Percentiles rank a stretch among this genome's conserved stretches.
Conservation (phyloP, 1,140 invertebrate genomes). For the Aphidius ervi region DNA sequence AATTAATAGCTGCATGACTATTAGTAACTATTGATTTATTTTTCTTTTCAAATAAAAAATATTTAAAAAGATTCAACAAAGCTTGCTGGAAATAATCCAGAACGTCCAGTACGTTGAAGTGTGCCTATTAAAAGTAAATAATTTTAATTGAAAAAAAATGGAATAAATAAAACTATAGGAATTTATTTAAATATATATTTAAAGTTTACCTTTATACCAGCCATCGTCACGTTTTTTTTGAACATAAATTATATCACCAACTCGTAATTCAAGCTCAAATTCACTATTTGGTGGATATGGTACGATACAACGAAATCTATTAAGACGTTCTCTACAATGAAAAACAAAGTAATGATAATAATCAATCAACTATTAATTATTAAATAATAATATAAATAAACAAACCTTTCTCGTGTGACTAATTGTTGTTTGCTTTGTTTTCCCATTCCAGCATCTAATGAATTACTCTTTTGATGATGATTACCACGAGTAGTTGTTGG, state of each 20-base stretch:
- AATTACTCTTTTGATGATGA: conserved; percentile 76
- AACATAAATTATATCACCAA: conserved; percentile 88
- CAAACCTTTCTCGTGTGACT: conserved; percentile 59
- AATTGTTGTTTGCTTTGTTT: conserved; percentile 51
- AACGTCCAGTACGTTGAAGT: conserved; percentile 81
- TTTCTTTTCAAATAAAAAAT: conserved; percentile 28
- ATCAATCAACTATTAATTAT: conserved; percentile 6
- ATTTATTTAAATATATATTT: too few relatives aligned
- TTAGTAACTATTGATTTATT: background rate
- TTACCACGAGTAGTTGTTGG: conserved; percentile 37
- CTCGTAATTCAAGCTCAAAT: conserved; percentile 82
- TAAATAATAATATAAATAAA: conserved; percentile 2
- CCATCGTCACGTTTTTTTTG: conserved; percentile 90
- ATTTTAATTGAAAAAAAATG: too few relatives aligned
- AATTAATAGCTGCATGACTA: background rate
- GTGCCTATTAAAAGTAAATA: conserved; percentile 46
- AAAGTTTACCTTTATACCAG: conserved; percentile 79
- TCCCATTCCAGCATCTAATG: conserved; percentile 65
- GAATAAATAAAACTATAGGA: too few relatives aligned
- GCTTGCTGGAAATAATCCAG: conserved; percentile 88
- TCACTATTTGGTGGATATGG: conserved; percentile 94
- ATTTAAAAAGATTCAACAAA: conserved; percentile 78
- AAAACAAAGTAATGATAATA: conserved; percentile 12
- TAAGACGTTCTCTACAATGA: conserved; percentile 44
- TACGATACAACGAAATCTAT: conserved; percentile 82